A percentile compares a stretch with the other conserved stretches of the same genome.
Evolutionary conservation across 1,140 invertebrate species (phyloP).

Genomic region (Ostrea denselamellosa): DNA sequence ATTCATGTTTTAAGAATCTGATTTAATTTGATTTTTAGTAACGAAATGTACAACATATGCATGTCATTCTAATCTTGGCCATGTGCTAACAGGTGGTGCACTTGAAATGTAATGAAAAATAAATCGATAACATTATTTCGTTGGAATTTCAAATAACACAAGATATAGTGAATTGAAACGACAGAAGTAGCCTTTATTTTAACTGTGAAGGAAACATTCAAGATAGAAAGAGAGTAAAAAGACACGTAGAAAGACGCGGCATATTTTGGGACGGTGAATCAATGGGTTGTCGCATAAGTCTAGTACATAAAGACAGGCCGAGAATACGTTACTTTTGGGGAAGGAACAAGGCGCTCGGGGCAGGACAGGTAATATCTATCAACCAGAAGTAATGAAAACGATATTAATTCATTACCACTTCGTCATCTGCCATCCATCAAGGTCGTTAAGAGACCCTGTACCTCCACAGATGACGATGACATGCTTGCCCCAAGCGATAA

Average conservation of each 20-base stretch:
- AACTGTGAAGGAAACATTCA: not conserved
- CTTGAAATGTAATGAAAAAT: not conserved
- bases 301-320: conserved; percentile 2
- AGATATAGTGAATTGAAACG: not conserved
- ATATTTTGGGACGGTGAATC: not conserved
- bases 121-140: not conserved
- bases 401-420: conserved; percentile 44
- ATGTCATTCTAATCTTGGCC: not conserved
- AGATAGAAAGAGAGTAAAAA: not conserved
- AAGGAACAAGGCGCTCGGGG: conserved; percentile 33
- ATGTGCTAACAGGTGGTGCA: not conserved
- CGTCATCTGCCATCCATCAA: conserved; percentile 42
- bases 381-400: conserved; percentile 40
- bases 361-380: conserved; percentile 40
- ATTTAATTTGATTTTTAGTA: conserved; percentile 16
- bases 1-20: not conserved
- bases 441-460: conserved; percentile 7
- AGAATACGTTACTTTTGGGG: conserved; percentile 20
- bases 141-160: not conserved
- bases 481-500: not conserved
- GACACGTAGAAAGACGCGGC: not conserved
- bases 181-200: not conserved
- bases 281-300: conserved; percentile 3
- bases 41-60: not conserved
- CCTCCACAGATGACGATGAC: conserved; percentile 10